Evolutionary conservation across 2,797 vertebrate genomes (phyloP).

Genomic region (Phyllotis vaccarum): DNA sequence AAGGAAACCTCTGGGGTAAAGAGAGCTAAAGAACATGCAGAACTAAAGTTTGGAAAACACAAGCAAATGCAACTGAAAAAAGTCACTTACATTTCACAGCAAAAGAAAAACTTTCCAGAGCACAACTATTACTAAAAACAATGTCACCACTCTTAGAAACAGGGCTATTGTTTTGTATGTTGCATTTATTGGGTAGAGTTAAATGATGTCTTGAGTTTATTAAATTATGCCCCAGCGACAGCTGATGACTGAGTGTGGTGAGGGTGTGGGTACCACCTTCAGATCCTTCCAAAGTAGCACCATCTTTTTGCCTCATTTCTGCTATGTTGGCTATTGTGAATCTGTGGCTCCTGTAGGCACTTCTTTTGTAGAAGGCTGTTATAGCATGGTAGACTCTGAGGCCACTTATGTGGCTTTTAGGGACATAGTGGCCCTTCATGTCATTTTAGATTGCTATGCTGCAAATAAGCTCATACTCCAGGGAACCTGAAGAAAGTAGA

Average conservation of each 20-base stretch:
- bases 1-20: slow-evolving; percentile 45
- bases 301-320: neutral
- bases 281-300: neutral
- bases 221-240: neutral
- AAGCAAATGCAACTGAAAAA: slow-evolving; percentile 37
- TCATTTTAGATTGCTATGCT: neutral
- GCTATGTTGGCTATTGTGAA: neutral
- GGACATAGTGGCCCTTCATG: neutral
- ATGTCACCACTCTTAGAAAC: slow-evolving; percentile 14
- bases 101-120: slow-evolving; percentile 69
- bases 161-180: slow-evolving; percentile 26
- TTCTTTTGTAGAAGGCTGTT: slow-evolving; percentile 6
- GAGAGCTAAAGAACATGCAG: slow-evolving; percentile 53
- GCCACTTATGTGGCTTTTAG: slow-evolving; percentile 3
- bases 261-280: neutral
- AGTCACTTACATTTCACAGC: slow-evolving; percentile 58
- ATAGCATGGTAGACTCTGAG: neutral
- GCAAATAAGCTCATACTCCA: neutral
- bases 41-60: slow-evolving; percentile 26
- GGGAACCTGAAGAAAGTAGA: neutral
- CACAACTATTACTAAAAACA: slow-evolving; percentile 56
- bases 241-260: neutral
- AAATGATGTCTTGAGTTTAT: slow-evolving; percentile 25
- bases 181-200: slow-evolving; percentile 30
- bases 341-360: neutral